Evolutionary conservation across 1,140 invertebrate genomes (phyloP).

Genomic region (Pseudachorutes palmiensis): DNA sequence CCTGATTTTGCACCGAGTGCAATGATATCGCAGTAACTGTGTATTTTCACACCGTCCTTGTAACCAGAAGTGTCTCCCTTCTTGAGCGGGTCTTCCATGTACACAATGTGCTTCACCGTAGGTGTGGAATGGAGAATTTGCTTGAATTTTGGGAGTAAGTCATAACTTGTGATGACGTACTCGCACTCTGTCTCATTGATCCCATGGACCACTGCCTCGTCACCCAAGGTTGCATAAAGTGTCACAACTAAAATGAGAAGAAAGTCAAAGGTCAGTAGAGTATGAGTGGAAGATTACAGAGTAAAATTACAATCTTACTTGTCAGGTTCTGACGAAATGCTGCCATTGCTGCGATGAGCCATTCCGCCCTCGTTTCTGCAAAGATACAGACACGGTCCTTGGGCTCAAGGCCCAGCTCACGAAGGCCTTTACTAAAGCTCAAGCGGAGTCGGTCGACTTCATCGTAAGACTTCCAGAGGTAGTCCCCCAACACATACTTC

Average conservation of each 20-base stretch:
- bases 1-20: slow-evolving; percentile 43
- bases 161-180: slow-evolving; percentile 78
- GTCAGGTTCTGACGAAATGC: slow-evolving; percentile 85
- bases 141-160: slow-evolving; percentile 81
- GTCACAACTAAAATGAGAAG: slow-evolving; percentile 82
- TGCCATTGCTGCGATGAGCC: slow-evolving; percentile 92
- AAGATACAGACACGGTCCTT: slow-evolving; percentile 69
- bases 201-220: slow-evolving; percentile 89
- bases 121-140: slow-evolving; percentile 60
- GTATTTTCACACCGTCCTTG: slow-evolving; percentile 57
- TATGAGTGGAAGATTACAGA: too few species aligned
- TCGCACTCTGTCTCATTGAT: slow-evolving; percentile 93
- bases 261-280: too few species aligned
- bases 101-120: slow-evolving; percentile 68
- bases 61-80: slow-evolving; percentile 57
- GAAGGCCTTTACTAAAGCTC: slow-evolving; percentile 69
- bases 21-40: slow-evolving; percentile 55
- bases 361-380: slow-evolving; percentile 93
- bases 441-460: slow-evolving; percentile 67
- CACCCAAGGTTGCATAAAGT: slow-evolving; percentile 91
- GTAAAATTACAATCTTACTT: slow-evolving; percentile 45
- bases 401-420: slow-evolving; percentile 48
- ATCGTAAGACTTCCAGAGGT: slow-evolving; percentile 78
- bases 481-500: slow-evolving; percentile 90
- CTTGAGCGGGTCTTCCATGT: slow-evolving; percentile 77